Evolutionary conservation across 37 sponge, comb jelly and placozoan genomes (phyloP).

Genomic region (Bolinopsis microptera): DNA sequence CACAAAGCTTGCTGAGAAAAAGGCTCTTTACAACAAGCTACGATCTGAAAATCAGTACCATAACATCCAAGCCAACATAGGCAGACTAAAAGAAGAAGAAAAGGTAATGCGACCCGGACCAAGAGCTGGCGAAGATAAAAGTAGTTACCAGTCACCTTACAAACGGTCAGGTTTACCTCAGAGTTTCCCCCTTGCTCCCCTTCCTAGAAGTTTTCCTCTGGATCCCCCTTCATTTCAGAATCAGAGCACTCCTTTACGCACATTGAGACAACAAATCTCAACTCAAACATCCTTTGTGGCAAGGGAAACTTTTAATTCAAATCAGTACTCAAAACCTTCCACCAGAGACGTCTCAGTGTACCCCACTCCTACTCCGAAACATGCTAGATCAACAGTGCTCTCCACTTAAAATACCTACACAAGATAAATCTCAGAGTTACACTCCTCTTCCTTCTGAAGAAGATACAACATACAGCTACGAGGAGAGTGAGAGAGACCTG

Average conservation of each 20-base stretch:
- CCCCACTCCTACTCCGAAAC: neutral
- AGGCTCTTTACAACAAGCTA: neutral
- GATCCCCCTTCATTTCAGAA: neutral
- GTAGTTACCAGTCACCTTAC: neutral
- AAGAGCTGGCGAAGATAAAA: too few species aligned
- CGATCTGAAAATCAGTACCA: slow-evolving; percentile 22
- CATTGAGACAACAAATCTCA: neutral
- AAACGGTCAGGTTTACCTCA: neutral
- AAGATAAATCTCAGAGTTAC: slow-evolving; percentile 6
- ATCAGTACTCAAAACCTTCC: neutral
- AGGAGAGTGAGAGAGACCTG: neutral
- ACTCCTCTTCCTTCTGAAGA: neutral
- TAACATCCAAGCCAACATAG: neutral
- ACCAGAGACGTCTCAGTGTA: slow-evolving; percentile 17
- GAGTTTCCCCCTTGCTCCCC: slow-evolving; percentile 26
- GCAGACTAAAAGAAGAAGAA: neutral
- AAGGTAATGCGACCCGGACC: neutral
- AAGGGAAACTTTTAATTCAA: neutral
- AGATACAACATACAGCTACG: neutral
- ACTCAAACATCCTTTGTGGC: neutral
- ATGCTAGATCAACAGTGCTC: slow-evolving; percentile 29
- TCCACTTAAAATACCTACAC: slow-evolving; percentile 15
- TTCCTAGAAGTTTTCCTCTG: neutral
- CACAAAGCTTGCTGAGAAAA: slow-evolving; percentile 4
- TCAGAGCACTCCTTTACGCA: slow-evolving; percentile 8